A percentile compares a stretch with the other conserved stretches of the same genome.
These are phyloP conservation scores for Heliangelus exortis DNA, from an alignment of 2,797 vertebrate species.

Conservation along the genomic window DNA sequence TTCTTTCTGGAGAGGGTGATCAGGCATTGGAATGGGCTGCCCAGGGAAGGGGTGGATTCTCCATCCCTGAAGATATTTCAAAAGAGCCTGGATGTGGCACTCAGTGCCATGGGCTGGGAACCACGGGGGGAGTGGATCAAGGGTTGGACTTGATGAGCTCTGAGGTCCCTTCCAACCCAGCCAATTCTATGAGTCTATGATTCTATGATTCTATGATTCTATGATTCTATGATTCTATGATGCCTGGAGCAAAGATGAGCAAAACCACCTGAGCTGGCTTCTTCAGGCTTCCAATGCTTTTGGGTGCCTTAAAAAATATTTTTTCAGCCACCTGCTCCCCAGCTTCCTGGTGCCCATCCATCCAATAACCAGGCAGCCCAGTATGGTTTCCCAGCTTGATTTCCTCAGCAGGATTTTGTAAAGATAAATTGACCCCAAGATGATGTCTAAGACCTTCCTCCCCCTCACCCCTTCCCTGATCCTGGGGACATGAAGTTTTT, in stretches of 20 bases:
- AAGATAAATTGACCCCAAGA: background rate
- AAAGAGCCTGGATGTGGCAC: no score
- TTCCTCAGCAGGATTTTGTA: background rate
- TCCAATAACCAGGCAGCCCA: background rate
- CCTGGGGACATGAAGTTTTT: background rate
- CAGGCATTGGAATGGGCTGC: no score
- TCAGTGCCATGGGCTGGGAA: no score
- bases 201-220: no score
- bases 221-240: no score
- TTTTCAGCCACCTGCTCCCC: background rate
- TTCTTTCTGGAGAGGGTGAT: no score
- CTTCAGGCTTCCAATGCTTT: background rate
- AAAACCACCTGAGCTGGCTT: background rate
- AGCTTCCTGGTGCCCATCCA: background rate
- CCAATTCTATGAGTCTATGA: no score
- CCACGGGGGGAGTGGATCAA: no score
- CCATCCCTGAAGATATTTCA: no score
- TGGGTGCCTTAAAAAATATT: background rate
- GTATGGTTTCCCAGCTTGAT: background rate
- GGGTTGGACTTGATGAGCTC: no score
- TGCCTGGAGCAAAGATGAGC: constrained; percentile 13
- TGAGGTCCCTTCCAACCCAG: no score
- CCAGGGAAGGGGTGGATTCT: no score
- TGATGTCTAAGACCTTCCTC: background rate
- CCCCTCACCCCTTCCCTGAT: background rate